Conservation (phyloP, 2,888 invertebrate genomes). For the Apoderus coryli region DNA sequence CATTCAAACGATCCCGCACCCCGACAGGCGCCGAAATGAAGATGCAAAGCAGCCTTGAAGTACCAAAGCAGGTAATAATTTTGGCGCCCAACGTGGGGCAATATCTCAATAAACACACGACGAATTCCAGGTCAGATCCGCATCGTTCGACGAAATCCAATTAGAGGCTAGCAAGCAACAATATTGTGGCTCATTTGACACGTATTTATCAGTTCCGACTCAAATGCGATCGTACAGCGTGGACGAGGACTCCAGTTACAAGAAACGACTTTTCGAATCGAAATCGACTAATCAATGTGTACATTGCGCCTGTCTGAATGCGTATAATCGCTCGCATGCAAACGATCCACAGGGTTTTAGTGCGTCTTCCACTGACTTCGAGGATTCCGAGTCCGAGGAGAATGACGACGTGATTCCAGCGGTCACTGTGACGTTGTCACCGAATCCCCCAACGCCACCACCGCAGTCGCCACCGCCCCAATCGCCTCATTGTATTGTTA, state of each 20-base stretch:
- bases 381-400: conserved; percentile 37
- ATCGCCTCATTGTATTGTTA: conserved; percentile 34
- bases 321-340: conserved; percentile 45
- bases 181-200: too few relatives aligned
- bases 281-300: too few relatives aligned
- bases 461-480: conserved; percentile 29
- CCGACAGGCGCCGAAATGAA: conserved; percentile 86
- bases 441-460: conserved; percentile 30
- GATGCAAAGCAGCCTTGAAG: conserved; percentile 80
- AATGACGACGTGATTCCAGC: conserved; percentile 29
- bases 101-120: not conserved
- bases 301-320: conserved; percentile 64
- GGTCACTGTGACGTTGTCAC: conserved; percentile 47
- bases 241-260: conserved; percentile 33
- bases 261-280: too few relatives aligned
- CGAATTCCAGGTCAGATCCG: conserved; percentile 55
- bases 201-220: conserved; percentile 36
- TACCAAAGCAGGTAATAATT: conserved; percentile 61
- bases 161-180: too few relatives aligned
- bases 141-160: conserved; percentile 82
- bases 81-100: not conserved
- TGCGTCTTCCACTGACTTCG: conserved; percentile 3
- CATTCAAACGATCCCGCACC: conserved; percentile 75
- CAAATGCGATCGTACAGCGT: conserved; percentile 46
- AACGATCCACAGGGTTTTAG: conserved; percentile 29